A percentile compares a stretch with the other conserved stretches of the same genome.
phyloP scores from a whole-genome alignment of 1,140 invertebrate species.

The Platorchestia sp. region DNA sequence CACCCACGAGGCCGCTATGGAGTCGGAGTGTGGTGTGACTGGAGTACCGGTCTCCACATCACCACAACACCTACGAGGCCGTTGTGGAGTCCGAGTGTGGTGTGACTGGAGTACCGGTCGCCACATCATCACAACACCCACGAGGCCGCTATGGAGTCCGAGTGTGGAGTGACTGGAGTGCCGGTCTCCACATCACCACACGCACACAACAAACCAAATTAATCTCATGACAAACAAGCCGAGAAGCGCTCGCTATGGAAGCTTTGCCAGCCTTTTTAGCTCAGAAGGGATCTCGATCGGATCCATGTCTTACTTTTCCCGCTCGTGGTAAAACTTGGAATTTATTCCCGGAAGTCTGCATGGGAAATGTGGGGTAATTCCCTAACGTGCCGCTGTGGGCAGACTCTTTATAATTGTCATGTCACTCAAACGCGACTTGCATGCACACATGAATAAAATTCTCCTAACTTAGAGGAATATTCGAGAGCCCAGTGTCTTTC shows the following conservation, averaged over 20 bases:
- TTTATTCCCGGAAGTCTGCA: neutral
- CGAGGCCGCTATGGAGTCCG: neutral
- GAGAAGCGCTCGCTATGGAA: no score
- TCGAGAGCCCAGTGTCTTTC: neutral
- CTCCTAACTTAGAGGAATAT: neutral
- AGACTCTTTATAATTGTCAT: neutral
- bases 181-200: no score
- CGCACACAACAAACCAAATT: no score
- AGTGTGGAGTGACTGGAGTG: no score
- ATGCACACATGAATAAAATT: neutral
- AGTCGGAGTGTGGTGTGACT: neutral
- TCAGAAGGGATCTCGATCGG: neutral
- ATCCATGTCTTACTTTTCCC: neutral
- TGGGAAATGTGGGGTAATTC: neutral
- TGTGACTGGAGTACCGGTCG: no score
- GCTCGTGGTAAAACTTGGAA: neutral
- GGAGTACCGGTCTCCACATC: no score
- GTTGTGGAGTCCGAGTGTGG: neutral
- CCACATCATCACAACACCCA: no score
- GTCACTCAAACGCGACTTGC: neutral
- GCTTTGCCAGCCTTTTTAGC: neutral
- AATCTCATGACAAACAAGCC: no score
- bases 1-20: neutral
- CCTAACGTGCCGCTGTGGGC: no score
- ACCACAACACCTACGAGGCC: neutral